Percentiles rank a stretch among this genome's conserved stretches.
These are phyloP conservation scores for Drosophila malerkotliana DNA, from an alignment of 1,140 invertebrate genomes.

Conservation along the genomic window DNA sequence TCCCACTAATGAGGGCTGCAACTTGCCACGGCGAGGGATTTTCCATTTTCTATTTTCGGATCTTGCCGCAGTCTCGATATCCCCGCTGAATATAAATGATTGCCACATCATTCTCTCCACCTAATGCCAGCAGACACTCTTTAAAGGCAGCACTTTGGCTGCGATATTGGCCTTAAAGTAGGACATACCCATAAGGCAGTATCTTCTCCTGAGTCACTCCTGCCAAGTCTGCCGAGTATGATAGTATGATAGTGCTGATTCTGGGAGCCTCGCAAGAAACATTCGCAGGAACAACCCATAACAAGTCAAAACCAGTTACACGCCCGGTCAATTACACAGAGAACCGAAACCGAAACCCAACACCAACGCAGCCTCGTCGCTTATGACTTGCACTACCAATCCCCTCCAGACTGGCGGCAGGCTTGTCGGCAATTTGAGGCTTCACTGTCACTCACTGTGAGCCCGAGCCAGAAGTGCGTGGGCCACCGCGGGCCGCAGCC, in stretches of 20 bases:
- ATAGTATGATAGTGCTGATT: constrained; percentile 30
- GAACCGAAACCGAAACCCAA: constrained; percentile 29
- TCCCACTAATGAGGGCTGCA: constrained; percentile 35
- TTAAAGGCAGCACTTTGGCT: background rate
- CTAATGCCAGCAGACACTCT: background rate
- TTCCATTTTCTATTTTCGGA: constrained; percentile 30
- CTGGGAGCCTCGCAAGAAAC: background rate
- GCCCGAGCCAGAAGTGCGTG: constrained; percentile 47
- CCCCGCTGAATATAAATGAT: constrained; percentile 35
- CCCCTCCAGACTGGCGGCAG: constrained; percentile 27
- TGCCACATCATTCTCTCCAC: constrained; percentile 13
- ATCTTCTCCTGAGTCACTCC: background rate
- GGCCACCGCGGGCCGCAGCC: constrained; percentile 32
- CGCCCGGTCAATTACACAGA: constrained; percentile 44
- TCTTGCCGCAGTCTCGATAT: constrained; percentile 10
- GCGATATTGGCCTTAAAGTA: background rate
- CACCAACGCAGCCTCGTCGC: constrained; percentile 32
- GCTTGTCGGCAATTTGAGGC: constrained; percentile 73
- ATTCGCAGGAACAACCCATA: constrained; percentile 32
- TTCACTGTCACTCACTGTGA: constrained; percentile 66
- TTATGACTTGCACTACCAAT: constrained; percentile 49
- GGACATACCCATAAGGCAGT: no score
- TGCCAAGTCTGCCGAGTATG: constrained; percentile 28
- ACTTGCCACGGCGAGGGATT: constrained; percentile 21
- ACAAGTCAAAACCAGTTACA: constrained; percentile 70